Percentiles rank a stretch among this genome's conserved stretches.
phyloP scores from a whole-genome alignment of 2,888 invertebrate species.

The Drosophila neonasuta region DNA sequence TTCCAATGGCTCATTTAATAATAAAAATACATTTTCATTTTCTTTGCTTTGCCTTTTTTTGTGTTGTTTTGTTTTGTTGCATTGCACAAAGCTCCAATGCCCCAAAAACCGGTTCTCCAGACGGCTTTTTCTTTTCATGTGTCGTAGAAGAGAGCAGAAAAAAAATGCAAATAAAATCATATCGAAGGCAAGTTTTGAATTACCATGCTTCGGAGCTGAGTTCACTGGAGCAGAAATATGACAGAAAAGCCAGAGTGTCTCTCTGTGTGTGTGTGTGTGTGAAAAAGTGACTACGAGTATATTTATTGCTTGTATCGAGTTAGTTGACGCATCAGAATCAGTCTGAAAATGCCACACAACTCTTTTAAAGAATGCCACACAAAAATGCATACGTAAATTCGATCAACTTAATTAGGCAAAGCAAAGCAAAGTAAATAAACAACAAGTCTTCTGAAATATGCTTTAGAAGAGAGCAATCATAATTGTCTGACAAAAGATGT shows the following conservation, averaged over 20 bases:
- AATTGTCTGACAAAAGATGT: conserved; percentile 19
- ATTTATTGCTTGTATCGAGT: not conserved
- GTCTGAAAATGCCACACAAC: not conserved
- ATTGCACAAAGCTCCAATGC: conserved; percentile 5
- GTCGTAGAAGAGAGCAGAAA: not conserved
- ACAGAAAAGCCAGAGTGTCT: conserved; percentile 14
- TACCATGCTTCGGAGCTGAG: conserved; percentile 35
- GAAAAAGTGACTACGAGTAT: conserved; percentile 18
- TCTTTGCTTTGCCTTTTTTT: conserved; percentile 6
- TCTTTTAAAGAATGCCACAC: not conserved
- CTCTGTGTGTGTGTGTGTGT: conserved; percentile 5
- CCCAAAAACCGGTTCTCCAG: conserved; percentile 7
- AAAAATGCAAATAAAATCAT: conserved; percentile 27
- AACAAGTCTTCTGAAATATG: not conserved
- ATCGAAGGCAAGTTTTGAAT: conserved; percentile 40
- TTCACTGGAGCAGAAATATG: conserved; percentile 61
- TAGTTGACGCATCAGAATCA: not conserved
- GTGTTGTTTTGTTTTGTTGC: not conserved
- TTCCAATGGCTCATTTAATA: conserved; percentile 28
- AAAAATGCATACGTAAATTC: not conserved
- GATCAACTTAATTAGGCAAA: not conserved
- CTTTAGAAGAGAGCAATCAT: conserved; percentile 13
- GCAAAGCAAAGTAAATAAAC: not conserved
- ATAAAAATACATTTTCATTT: conserved; percentile 24
- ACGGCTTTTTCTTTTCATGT: conserved; percentile 50